Evolutionary conservation across 2,888 invertebrate genomes (phyloP).

Genomic region (Choristoneura rosaceana): DNA sequence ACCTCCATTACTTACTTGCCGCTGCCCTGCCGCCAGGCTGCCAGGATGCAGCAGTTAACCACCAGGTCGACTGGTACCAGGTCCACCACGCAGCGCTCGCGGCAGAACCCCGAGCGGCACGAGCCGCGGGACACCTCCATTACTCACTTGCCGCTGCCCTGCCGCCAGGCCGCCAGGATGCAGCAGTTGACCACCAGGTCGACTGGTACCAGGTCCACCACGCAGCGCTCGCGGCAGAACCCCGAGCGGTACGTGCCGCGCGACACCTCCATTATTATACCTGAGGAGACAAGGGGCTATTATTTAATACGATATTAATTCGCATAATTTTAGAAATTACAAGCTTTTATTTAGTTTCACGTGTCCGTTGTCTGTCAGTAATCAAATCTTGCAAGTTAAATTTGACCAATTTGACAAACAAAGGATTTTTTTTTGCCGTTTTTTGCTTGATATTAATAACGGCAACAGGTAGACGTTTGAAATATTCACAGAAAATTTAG

Average conservation of each 20-base stretch:
- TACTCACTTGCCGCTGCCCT: conserved; percentile 70
- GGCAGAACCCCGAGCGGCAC: conserved; percentile 92
- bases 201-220: conserved; percentile 96
- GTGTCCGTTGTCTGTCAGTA: too few relatives aligned
- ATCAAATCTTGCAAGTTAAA: too few relatives aligned
- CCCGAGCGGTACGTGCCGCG: conserved; percentile 93
- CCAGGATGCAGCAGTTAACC: conserved; percentile 88
- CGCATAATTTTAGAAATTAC: too few relatives aligned
- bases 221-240: conserved; percentile 90
- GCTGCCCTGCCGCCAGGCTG: conserved; percentile 89
- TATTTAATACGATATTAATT: too few relatives aligned
- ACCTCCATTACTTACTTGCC: conserved; percentile 61
- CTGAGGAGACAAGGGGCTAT: conserved; percentile 57
- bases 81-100: conserved; percentile 91
- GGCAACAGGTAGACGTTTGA: too few relatives aligned
- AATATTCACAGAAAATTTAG: too few relatives aligned
- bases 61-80: too few relatives aligned
- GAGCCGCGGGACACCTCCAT: too few relatives aligned
- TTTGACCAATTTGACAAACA: too few relatives aligned
- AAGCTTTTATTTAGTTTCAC: too few relatives aligned
- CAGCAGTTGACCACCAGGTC: conserved; percentile 96
- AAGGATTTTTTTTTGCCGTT: too few relatives aligned
- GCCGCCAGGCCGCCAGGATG: conserved; percentile 93
- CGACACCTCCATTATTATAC: conserved; percentile 92
- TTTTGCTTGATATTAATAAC: not conserved